Base-by-base conservation (phyloP, 2,113 vertebrate species). In the Paedocypris sp. region DNA sequence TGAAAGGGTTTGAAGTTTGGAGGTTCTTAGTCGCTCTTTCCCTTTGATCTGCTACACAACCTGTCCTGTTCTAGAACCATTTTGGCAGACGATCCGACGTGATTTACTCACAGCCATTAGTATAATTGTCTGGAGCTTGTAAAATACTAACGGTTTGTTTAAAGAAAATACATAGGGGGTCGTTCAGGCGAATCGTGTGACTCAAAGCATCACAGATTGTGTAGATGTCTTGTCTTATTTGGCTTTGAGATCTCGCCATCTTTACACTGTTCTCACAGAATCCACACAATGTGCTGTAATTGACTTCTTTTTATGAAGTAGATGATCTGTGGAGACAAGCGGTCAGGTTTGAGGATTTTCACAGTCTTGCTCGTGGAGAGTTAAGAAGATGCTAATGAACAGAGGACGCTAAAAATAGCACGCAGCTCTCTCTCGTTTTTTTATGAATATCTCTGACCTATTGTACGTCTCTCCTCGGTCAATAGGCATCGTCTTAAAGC, bases 381-480 rank as follows among this genome's bases (percentile, higher is more conserved):
- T 39, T 62, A 63, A 60, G 53, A 64, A 61, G 41, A 64, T 54
- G 60, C 53, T 60, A 54, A 56, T 63, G 35, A 67, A 39, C 35
- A 47, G 49, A 46, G 15, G 32, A 28, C 32, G 46, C 49, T 56
- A 68, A 64, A 72, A 62, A 63, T 62, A 69, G 39, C 50, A 28
- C 19, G 43, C 20, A n/a, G 52, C 39, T 54, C 48, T 20, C 28
- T 59, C 28, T 51, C 43, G 18, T 3, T 29, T 13, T 23, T 69
- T 51, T 67, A 74, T 67, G 67, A 66, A 68, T 58, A 66, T 26
- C 8, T 56, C 31, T 32, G 51, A 56, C 58, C 50, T 66, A 36
- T 61, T 39, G 50, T 52, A 13, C 42, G 6, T 39, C 58, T 62
- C n/a, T 20, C 16, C 48, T 66, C 32, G 25, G 5, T 53, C 51